Conservation (phyloP, 2,113 vertebrate genomes). For the Ovibos moschatus region DNA sequence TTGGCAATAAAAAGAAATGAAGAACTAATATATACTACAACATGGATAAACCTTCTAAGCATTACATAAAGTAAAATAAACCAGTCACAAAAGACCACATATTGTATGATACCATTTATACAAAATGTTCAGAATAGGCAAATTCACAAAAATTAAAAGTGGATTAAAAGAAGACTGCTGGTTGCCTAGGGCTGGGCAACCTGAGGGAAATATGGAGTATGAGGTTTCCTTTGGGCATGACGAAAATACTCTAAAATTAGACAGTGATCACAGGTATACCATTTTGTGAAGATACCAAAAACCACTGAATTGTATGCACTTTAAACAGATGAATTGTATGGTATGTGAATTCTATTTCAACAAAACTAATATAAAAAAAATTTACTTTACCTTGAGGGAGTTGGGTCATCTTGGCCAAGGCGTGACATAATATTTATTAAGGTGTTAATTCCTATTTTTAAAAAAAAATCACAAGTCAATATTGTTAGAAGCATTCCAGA, state of each 20-base stretch:
- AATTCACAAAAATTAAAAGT: not conserved
- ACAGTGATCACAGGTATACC: not conserved
- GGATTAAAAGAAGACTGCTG: not conserved
- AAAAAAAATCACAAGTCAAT: conserved; percentile 54
- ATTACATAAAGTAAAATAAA: not conserved
- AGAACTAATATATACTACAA: not conserved
- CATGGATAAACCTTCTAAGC: not conserved
- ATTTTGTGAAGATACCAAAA: not conserved
- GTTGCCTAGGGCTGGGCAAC: not conserved
- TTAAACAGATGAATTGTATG: not conserved
- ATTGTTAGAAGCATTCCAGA: conserved; percentile 2
- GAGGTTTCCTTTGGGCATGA: not conserved
- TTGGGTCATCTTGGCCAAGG: conserved; percentile 98
- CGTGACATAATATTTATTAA: conserved; percentile 99
- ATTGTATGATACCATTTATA: not conserved
- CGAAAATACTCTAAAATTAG: not conserved
- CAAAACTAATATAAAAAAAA: not conserved
- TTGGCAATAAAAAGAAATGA: not conserved
- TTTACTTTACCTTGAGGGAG: conserved; percentile 93
- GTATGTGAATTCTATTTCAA: not conserved
- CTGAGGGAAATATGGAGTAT: not conserved
- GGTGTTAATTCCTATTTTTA: conserved; percentile 93
- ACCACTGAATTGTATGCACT: not conserved
- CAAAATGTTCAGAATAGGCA: not conserved
- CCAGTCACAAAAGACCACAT: not conserved